phyloP scores from a whole-genome alignment of 2,113 vertebrate species.

The Brachyhypopomus gauderio region DNA sequence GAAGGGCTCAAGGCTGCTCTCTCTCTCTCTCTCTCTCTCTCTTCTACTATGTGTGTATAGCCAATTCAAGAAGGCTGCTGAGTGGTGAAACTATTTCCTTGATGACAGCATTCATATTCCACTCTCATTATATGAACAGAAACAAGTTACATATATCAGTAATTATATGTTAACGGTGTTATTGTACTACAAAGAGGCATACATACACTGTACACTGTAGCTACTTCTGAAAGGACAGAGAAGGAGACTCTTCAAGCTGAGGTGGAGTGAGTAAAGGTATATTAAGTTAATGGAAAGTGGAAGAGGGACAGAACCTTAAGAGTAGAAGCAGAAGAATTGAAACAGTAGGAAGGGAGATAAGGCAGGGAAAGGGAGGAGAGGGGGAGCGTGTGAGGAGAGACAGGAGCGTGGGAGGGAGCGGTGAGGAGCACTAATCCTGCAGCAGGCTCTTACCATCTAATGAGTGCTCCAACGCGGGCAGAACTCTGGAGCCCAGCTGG shows the following conservation, averaged over 20 bases:
- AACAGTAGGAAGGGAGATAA: not conserved
- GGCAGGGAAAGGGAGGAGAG: conserved; percentile 11
- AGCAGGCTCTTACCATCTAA: conserved; percentile 70
- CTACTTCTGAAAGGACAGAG: no score
- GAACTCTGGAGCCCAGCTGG: conserved; percentile 68
- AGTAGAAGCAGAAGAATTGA: not conserved
- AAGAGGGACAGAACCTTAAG: conserved; percentile 43
- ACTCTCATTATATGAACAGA: no score
- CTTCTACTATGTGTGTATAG: no score
- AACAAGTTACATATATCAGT: no score
- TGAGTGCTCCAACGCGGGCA: conserved; percentile 66
- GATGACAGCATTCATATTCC: no score
- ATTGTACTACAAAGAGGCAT: no score
- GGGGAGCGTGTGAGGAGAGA: conserved; percentile 3
- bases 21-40: not conserved
- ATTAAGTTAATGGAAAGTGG: conserved; percentile 22
- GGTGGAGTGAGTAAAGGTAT: not conserved
- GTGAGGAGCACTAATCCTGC: conserved; percentile 74
- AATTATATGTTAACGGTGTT: no score
- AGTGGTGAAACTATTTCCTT: conserved; percentile 2
- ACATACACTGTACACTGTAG: no score
- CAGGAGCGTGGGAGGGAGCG: conserved; percentile 63
- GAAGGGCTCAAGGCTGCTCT: conserved; percentile 15
- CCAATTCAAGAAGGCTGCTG: not conserved
- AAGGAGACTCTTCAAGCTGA: no score